A percentile compares a stretch with the other conserved stretches of the same genome.
Evolutionary conservation across 2,888 invertebrate genomes (phyloP).

Genomic region (Acheta domesticus): DNA sequence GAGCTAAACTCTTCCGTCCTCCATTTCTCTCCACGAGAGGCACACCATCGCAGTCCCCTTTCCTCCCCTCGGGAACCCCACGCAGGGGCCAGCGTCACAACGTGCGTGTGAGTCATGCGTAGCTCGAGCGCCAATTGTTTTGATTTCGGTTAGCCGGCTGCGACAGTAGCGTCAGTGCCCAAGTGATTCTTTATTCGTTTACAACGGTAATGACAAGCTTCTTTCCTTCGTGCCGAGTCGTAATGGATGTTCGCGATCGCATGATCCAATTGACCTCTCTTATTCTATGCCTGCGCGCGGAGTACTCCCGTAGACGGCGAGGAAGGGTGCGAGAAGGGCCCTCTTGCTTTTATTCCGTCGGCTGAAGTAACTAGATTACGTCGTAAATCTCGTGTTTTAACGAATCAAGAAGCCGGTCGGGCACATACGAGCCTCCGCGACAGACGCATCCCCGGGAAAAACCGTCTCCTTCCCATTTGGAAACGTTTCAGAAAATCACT

Average conservation of each 20-base stretch:
- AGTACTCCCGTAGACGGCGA: background rate
- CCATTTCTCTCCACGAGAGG: background rate
- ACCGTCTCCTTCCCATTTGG: too few species aligned
- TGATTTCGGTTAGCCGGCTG: background rate
- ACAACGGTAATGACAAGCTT: background rate
- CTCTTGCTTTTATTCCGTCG: background rate
- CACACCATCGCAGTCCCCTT: background rate
- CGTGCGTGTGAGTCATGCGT: background rate
- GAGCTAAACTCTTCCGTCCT: too few species aligned
- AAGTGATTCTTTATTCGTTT: constrained; percentile 11
- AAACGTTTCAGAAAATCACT: too few species aligned
- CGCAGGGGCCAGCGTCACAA: background rate
- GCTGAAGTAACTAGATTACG: background rate
- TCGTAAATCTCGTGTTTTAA: background rate
- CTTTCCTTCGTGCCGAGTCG: background rate
- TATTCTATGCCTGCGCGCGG: constrained; percentile 8
- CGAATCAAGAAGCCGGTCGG: background rate
- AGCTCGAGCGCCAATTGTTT: background rate
- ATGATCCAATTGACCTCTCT: background rate
- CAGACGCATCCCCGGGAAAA: too few species aligned
- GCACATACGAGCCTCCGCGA: background rate
- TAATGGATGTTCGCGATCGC: constrained; percentile 18
- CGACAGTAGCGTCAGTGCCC: background rate
- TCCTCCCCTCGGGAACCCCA: background rate
- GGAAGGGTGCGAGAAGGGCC: too few species aligned